Percentiles rank a stretch among this genome's conserved stretches.
Evolutionary conservation across 2,113 vertebrate genomes (phyloP).

Genomic region (Lepus americanus): DNA sequence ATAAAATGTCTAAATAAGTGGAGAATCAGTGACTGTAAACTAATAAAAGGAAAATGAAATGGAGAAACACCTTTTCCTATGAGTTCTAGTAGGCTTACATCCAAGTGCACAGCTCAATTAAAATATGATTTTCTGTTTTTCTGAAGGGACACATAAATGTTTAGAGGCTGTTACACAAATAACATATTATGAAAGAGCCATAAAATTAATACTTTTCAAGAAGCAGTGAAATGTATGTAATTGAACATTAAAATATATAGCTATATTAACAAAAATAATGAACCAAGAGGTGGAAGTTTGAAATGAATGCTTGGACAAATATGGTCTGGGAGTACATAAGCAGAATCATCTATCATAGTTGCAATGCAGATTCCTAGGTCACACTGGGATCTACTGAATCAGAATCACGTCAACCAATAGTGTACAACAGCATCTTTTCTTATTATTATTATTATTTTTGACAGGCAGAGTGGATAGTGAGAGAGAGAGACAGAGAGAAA

Average conservation of each 20-base stretch:
- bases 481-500: too few species aligned
- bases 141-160: slow-evolving; percentile 69
- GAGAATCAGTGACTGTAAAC: slow-evolving; percentile 70
- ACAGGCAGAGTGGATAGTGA: too few species aligned
- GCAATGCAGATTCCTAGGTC: not conserved
- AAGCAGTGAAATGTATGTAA: not conserved
- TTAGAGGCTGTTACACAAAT: slow-evolving; percentile 64
- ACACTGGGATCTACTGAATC: not conserved
- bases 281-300: not conserved
- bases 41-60: slow-evolving; percentile 74
- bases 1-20: slow-evolving; percentile 56
- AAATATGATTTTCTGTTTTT: slow-evolving; percentile 67
- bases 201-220: slow-evolving; percentile 57
- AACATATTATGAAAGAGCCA: slow-evolving; percentile 34
- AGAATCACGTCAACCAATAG: not conserved
- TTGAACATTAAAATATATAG: not conserved
- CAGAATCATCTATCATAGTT: not conserved
- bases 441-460: too few species aligned
- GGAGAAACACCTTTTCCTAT: slow-evolving; percentile 63
- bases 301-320: slow-evolving; percentile 27
- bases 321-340: not conserved
- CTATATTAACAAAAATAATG: slow-evolving; percentile 43
- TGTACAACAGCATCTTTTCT: not conserved
- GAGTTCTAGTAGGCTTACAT: slow-evolving; percentile 65
- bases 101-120: slow-evolving; percentile 59